These are phyloP conservation scores for Malacosoma neustria DNA, from an alignment of 2,888 invertebrate species.

Conservation along the genomic window DNA sequence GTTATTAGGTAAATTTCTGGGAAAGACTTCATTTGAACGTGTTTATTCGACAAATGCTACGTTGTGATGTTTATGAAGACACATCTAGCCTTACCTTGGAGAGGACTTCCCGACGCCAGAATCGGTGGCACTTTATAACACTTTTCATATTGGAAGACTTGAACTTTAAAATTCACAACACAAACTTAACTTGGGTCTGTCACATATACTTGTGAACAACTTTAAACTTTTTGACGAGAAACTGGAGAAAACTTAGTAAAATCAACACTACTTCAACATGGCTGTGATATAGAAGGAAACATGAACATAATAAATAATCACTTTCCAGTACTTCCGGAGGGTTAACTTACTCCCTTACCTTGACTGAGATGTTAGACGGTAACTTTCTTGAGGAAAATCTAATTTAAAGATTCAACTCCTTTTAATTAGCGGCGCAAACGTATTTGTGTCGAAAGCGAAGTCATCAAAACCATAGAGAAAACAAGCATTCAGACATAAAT, in stretches of 20 bases:
- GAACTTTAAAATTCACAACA: conserved; percentile 68
- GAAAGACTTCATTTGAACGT: not conserved
- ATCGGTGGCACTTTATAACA: conserved; percentile 71
- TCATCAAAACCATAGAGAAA: conserved; percentile 32
- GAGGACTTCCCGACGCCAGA: conserved; percentile 69
- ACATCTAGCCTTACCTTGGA: conserved; percentile 74
- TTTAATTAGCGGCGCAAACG: conserved; percentile 53
- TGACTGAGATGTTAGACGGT: conserved; percentile 66
- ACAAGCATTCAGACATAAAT: conserved; percentile 8
- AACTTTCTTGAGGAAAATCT: conserved; percentile 61
- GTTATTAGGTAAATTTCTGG: too few species aligned
- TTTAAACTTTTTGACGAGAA: conserved; percentile 62
- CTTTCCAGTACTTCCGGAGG: conserved; percentile 65
- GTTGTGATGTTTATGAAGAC: conserved; percentile 69
- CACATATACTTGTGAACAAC: conserved; percentile 71
- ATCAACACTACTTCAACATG: conserved; percentile 74
- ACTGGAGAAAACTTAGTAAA: conserved; percentile 69
- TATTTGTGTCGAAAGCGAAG: conserved; percentile 50
- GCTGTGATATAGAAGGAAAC: conserved; percentile 72
- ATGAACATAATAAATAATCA: conserved; percentile 72
- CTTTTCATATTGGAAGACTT: conserved; percentile 70
- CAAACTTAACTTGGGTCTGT: conserved; percentile 71
- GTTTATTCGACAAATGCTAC: conserved; percentile 39
- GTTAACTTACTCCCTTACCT: conserved; percentile 74
- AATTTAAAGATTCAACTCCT: conserved; percentile 47